Conservation (phyloP, 2,888 invertebrate genomes). For the Alviniconcha strummeri region DNA sequence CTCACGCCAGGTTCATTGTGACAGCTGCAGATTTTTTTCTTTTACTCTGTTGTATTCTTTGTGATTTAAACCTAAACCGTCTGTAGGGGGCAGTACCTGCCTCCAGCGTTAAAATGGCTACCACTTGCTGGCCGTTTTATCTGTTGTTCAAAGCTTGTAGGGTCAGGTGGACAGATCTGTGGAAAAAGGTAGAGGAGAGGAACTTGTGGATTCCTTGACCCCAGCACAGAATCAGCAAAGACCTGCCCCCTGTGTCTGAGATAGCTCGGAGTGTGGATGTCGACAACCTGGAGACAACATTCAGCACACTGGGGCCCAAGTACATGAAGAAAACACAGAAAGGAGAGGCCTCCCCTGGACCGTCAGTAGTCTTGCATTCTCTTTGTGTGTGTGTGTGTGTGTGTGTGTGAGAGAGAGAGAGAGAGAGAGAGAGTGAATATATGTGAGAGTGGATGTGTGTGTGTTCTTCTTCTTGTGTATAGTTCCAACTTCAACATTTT, state of each 20-base stretch:
- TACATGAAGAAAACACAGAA: slow-evolving; percentile 83
- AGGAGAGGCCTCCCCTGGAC: slow-evolving; percentile 63
- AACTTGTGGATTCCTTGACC: slow-evolving; percentile 35
- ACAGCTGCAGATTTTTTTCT: too few relatives aligned
- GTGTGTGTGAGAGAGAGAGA: background rate
- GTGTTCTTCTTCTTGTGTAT: background rate
- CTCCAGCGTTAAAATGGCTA: too few relatives aligned
- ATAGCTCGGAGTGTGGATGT: slow-evolving; percentile 81
- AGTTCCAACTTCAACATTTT: background rate
- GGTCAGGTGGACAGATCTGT: too few relatives aligned
- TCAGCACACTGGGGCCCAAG: slow-evolving; percentile 87
- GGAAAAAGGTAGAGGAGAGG: too few relatives aligned
- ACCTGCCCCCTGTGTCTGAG: slow-evolving; percentile 80
- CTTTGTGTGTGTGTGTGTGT: slow-evolving; percentile 1
- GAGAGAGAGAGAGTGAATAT: too few relatives aligned
- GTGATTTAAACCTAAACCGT: too few relatives aligned
- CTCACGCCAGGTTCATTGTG: too few relatives aligned
- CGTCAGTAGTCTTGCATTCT: slow-evolving; percentile 44
- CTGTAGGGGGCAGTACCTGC: too few relatives aligned
- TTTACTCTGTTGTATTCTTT: too few relatives aligned
- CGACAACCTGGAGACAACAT: slow-evolving; percentile 86
- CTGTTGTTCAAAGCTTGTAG: too few relatives aligned
- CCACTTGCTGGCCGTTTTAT: too few relatives aligned
- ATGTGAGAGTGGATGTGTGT: background rate
- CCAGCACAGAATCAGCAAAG: slow-evolving; percentile 77